A percentile compares a stretch with the other conserved stretches of the same genome.
These are phyloP conservation scores for Ametastegia equiseti DNA, from an alignment of 2,888 invertebrate species.

Conservation along the genomic window DNA sequence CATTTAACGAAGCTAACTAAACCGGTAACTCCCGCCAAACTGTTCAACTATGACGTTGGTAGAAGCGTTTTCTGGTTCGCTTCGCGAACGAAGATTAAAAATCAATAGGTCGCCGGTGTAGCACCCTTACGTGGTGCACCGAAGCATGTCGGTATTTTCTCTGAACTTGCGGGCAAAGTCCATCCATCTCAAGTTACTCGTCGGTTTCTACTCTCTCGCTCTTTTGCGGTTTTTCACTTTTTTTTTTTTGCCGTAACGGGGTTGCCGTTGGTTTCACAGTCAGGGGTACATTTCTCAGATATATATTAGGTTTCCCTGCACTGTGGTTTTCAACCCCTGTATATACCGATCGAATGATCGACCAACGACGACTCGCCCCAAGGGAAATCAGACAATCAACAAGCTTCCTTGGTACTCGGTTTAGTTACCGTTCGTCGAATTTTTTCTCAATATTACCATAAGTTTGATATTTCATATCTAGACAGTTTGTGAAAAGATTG, in stretches of 20 bases:
- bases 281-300: slow-evolving; percentile 61
- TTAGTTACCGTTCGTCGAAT: slow-evolving; percentile 10
- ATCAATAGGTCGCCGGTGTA: slow-evolving; percentile 14
- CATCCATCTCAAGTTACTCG: slow-evolving; percentile 40
- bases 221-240: slow-evolving; percentile 13
- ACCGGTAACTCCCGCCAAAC: neutral
- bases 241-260: neutral
- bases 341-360: slow-evolving; percentile 71
- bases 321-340: slow-evolving; percentile 74
- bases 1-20: slow-evolving; percentile 14
- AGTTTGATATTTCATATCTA: neutral
- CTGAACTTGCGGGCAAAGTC: slow-evolving; percentile 38
- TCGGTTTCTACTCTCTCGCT: too few species aligned
- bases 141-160: slow-evolving; percentile 31
- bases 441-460: slow-evolving; percentile 4
- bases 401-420: slow-evolving; percentile 13
- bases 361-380: slow-evolving; percentile 70
- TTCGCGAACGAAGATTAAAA: slow-evolving; percentile 28
- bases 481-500: neutral
- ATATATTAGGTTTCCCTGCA: slow-evolving; percentile 73
- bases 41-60: neutral
- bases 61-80: slow-evolving; percentile 4
- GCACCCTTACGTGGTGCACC: slow-evolving; percentile 31
- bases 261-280: neutral
- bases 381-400: slow-evolving; percentile 71